Evolutionary conservation across 1,140 invertebrate genomes (phyloP).

Genomic region (Nautilus pompilius): DNA sequence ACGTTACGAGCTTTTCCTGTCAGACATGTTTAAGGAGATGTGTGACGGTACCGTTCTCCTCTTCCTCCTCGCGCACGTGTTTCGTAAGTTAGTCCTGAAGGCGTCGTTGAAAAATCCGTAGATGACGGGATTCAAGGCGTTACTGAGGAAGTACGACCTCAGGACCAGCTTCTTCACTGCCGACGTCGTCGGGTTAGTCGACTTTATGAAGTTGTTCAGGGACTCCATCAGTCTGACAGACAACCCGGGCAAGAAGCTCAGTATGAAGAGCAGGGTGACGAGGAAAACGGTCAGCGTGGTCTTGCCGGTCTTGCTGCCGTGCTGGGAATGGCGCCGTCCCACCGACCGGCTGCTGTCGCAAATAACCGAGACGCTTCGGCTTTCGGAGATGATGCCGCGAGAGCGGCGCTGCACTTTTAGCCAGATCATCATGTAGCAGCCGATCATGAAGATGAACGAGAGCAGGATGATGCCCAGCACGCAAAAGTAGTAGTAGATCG

Average conservation of each 20-base stretch:
- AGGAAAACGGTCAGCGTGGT: conserved; percentile 21
- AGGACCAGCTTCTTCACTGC: conserved; percentile 13
- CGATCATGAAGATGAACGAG: conserved; percentile 1
- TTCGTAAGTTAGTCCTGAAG: conserved; percentile 10
- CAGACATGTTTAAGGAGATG: background rate
- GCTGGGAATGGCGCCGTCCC: background rate
- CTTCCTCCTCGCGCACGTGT: background rate
- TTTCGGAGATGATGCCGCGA: background rate
- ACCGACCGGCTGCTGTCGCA: background rate
- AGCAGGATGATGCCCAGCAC: conserved; percentile 11
- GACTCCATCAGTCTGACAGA: conserved; percentile 9
- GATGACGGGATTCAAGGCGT: conserved; percentile 21
- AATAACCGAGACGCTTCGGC: background rate
- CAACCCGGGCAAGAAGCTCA: conserved; percentile 17
- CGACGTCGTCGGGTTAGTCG: background rate
- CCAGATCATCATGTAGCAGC: conserved; percentile 4
- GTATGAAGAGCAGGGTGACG: conserved; percentile 16
- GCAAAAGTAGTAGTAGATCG: conserved; percentile 12
- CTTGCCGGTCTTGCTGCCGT: conserved; percentile 11
- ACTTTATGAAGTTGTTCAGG: conserved; percentile 6
- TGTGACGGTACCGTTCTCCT: background rate
- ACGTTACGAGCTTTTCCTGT: background rate
- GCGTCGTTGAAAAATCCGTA: conserved; percentile 20
- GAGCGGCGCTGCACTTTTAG: conserved; percentile 4
- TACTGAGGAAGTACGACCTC: conserved; percentile 21